Percentiles rank a stretch among this genome's conserved stretches.
phyloP scores from a whole-genome alignment of 2,797 vertebrate genomes.

The Pangasius mekongensis region DNA sequence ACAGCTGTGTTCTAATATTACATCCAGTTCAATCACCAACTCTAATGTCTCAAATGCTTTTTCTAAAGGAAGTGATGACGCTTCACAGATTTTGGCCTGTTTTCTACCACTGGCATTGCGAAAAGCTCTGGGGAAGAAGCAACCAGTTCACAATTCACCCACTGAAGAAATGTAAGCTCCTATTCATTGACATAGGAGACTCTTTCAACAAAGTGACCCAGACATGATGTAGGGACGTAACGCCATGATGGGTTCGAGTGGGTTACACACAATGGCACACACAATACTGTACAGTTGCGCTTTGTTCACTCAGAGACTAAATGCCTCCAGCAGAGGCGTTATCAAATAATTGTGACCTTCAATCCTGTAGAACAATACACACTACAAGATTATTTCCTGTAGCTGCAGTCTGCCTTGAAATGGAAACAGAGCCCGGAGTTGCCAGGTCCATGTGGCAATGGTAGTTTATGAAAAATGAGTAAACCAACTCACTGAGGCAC shows the following conservation, averaged over 20 bases:
- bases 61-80: background rate
- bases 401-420: background rate
- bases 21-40: slow-evolving; percentile 3
- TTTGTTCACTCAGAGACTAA: slow-evolving; percentile 17
- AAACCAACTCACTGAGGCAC: background rate
- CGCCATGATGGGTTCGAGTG: slow-evolving; percentile 19
- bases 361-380: slow-evolving; percentile 31
- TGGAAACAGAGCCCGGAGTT: background rate
- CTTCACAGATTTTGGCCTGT: background rate
- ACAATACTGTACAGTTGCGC: slow-evolving; percentile 10
- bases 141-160: background rate
- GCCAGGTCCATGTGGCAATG: background rate
- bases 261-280: slow-evolving; percentile 15
- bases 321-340: slow-evolving; percentile 20
- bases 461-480: background rate
- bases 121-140: background rate
- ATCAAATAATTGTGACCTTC: slow-evolving; percentile 38
- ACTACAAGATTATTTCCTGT: slow-evolving; percentile 19
- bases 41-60: background rate
- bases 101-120: background rate
- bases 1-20: background rate
- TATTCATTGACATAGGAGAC: background rate
- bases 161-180: background rate
- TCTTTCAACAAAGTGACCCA: slow-evolving; percentile 36
- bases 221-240: slow-evolving; percentile 2